Percentiles rank a stretch among this genome's conserved stretches.
phyloP scores from a whole-genome alignment of 2,888 invertebrate genomes.

The Rhorus exstirpatorius region DNA sequence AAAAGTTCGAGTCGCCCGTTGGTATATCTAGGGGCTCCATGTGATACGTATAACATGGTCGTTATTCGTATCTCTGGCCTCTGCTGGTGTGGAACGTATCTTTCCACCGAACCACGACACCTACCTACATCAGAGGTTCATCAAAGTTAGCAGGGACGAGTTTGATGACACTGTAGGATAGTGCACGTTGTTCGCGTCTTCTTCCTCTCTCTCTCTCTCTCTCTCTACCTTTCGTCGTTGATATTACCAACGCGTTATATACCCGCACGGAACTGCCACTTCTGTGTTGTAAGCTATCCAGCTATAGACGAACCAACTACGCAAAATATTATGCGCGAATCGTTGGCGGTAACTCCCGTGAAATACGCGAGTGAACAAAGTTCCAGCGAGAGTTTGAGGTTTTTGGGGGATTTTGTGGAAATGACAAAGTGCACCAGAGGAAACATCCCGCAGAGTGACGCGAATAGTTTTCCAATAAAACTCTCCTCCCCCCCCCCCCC shows the following conservation, averaged over 20 bases:
- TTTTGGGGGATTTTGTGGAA: slow-evolving; percentile 36
- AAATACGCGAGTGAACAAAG: not conserved
- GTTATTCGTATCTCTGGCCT: slow-evolving; percentile 15
- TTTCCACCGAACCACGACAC: slow-evolving; percentile 12
- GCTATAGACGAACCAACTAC: too few relatives aligned
- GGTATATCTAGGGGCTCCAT: not conserved
- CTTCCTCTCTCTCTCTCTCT: not conserved
- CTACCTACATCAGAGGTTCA: slow-evolving; percentile 52
- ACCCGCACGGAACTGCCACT: not conserved
- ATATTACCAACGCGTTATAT: not conserved
- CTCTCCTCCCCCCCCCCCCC: not conserved
- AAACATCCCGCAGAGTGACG: slow-evolving; percentile 9
- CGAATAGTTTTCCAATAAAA: slow-evolving; percentile 62
- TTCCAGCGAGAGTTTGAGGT: not conserved
- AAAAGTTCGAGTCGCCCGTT: slow-evolving; percentile 33
- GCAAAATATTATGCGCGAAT: too few relatives aligned
- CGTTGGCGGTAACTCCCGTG: too few relatives aligned
- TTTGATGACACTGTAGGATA: slow-evolving; percentile 54
- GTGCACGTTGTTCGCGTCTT: not conserved
- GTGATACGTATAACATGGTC: slow-evolving; percentile 23
- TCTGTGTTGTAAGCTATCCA: not conserved
- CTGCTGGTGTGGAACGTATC: slow-evolving; percentile 12
- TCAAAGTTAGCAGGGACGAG: slow-evolving; percentile 61
- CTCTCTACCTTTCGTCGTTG: not conserved
- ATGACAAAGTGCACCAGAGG: slow-evolving; percentile 27